Conservation (phyloP, 2,113 vertebrate genomes). For the Tetrao urogallus region DNA sequence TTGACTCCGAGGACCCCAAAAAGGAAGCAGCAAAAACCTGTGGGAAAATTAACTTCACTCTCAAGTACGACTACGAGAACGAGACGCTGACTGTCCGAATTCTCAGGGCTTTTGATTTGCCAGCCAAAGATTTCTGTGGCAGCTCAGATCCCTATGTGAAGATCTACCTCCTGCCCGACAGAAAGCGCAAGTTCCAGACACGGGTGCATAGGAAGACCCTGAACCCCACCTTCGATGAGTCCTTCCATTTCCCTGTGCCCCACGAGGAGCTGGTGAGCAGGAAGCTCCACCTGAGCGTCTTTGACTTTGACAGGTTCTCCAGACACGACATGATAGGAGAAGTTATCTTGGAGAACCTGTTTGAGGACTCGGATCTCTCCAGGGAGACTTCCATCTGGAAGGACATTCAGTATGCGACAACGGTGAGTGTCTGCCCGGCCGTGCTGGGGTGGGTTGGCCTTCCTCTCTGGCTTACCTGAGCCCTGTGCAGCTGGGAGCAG, state of each 20-base stretch:
- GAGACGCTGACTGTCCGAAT: constrained; percentile 92
- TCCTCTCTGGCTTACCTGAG: not conserved
- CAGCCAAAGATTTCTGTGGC: constrained; percentile 97
- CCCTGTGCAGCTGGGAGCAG: accelerated
- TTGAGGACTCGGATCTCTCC: constrained; percentile 85
- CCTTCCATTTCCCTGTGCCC: constrained; percentile 92
- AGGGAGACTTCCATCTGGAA: constrained; percentile 86
- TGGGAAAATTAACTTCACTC: constrained; percentile 94
- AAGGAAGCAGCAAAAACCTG: constrained; percentile 88
- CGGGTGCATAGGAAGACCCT: constrained; percentile 97
- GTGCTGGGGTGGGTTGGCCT: not conserved
- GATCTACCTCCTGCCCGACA: constrained; percentile 96
- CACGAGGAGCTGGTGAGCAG: constrained; percentile 82
- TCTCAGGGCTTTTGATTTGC: constrained; percentile 92
- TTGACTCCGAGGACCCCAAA: constrained; percentile 88
- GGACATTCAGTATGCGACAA: constrained; percentile 86
- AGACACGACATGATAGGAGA: constrained; percentile 89
- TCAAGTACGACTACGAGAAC: constrained; percentile 95
- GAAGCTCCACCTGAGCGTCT: constrained; percentile 87
- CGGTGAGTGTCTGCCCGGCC: constrained; percentile 72
- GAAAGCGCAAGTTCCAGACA: constrained; percentile 98
- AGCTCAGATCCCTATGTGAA: constrained; percentile 98
- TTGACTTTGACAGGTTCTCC: constrained; percentile 89
- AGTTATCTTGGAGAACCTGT: constrained; percentile 87
- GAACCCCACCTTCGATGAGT: constrained; percentile 94